phyloP scores from a whole-genome alignment of 2,113 vertebrate genomes.

The Pantherophis guttatus region DNA sequence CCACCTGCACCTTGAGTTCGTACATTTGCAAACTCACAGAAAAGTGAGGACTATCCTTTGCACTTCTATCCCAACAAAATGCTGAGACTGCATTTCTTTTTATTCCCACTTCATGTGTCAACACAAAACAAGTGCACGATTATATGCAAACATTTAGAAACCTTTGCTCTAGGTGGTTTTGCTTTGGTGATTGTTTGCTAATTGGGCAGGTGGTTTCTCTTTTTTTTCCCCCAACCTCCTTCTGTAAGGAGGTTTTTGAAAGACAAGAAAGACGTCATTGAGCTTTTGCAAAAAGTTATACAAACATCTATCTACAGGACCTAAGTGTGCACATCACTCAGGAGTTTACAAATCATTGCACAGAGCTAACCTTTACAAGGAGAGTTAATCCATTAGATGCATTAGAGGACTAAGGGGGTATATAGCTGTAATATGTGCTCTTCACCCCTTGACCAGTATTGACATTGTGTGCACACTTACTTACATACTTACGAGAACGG shows the following conservation, averaged over 20 bases:
- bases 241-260: background rate
- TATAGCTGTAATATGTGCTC: background rate
- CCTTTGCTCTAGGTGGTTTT: background rate
- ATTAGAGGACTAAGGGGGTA: background rate
- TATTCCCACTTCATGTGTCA: background rate
- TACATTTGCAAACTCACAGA: background rate
- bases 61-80: background rate
- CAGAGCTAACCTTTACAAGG: background rate
- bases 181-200: slow-evolving; percentile 1
- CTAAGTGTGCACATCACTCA: background rate
- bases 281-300: background rate
- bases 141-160: slow-evolving; percentile 13
- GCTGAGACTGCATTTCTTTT: background rate
- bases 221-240: background rate
- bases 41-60: background rate
- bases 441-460: background rate
- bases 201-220: background rate
- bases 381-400: background rate
- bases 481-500: background rate
- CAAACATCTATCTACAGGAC: background rate
- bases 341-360: background rate
- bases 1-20: background rate
- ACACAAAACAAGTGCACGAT: slow-evolving; percentile 5
- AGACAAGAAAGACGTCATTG: background rate
- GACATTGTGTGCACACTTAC: background rate